A percentile compares a stretch with the other conserved stretches of the same genome.
Evolutionary conservation across 2,797 vertebrate species (phyloP).

Genomic region (Paratrypauchen microcephalus): DNA sequence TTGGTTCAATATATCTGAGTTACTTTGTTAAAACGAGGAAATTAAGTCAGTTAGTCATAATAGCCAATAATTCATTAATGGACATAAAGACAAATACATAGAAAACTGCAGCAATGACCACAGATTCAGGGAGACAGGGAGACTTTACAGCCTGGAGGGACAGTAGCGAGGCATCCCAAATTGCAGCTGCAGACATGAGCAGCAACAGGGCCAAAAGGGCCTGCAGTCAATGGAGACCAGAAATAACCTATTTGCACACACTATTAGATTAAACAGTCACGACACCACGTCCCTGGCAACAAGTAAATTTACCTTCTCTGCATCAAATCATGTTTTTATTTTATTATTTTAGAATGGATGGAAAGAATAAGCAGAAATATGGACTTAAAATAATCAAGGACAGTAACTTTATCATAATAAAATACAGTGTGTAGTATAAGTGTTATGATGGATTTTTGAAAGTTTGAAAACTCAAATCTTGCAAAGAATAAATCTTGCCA

Average conservation of each 20-base stretch:
- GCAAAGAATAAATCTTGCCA: background rate
- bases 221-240: background rate
- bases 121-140: background rate
- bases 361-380: background rate
- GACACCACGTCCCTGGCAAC: background rate
- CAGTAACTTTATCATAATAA: background rate
- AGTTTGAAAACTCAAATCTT: background rate
- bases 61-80: background rate
- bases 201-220: background rate
- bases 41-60: background rate
- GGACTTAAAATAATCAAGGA: background rate
- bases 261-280: conserved; percentile 2
- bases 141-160: background rate
- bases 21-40: background rate
- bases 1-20: background rate
- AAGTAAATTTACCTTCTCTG: background rate
- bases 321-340: conserved; percentile 1
- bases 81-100: background rate
- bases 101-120: background rate
- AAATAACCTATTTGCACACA: conserved; percentile 2
- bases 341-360: too few species aligned
- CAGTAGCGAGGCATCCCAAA: background rate
- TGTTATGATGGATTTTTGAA: background rate
- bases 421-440: background rate
- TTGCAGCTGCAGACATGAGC: conserved; percentile 1